Evolutionary conservation across 64 coral and sea anemone genomes (phyloP).

Genomic region (Montipora efflorescens): DNA sequence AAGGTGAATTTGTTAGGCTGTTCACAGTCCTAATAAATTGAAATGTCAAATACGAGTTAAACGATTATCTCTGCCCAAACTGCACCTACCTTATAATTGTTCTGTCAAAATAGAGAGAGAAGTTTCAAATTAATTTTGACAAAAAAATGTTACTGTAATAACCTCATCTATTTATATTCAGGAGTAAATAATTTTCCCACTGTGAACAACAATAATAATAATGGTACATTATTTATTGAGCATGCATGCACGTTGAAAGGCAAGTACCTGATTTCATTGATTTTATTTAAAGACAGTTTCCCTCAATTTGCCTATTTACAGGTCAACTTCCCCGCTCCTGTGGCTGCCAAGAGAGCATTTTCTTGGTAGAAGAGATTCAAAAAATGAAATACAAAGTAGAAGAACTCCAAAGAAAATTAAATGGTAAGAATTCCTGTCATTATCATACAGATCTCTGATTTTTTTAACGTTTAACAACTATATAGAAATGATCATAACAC

Average conservation of each 20-base stretch:
- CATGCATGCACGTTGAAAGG: slow-evolving; percentile 5
- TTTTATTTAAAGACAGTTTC: slow-evolving; percentile 12
- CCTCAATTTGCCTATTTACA: not conserved
- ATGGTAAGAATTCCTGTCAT: slow-evolving; percentile 9
- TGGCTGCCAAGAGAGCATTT: slow-evolving; percentile 16
- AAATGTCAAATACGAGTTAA: not conserved
- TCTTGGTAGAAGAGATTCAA: not conserved
- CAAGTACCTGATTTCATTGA: slow-evolving; percentile 15
- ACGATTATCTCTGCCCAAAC: not conserved
- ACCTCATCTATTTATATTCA: not conserved
- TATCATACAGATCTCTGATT: slow-evolving; percentile 18
- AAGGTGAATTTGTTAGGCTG: not conserved
- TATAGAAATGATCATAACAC: slow-evolving; percentile 10
- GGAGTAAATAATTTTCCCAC: not conserved
- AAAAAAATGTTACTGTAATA: not conserved
- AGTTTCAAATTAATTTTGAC: not conserved
- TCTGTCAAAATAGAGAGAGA: not conserved
- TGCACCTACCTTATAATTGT: slow-evolving; percentile 1
- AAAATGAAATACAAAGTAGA: slow-evolving; percentile 8
- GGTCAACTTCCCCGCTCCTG: slow-evolving; percentile 7
- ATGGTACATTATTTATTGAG: slow-evolving; percentile 19
- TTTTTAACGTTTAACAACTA: slow-evolving; percentile 12
- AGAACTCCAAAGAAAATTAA: slow-evolving; percentile 14
- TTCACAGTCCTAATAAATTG: not conserved
- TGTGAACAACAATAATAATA: not conserved